phyloP scores from a whole-genome alignment of 2,888 invertebrate genomes.

The Biston stratarius region DNA sequence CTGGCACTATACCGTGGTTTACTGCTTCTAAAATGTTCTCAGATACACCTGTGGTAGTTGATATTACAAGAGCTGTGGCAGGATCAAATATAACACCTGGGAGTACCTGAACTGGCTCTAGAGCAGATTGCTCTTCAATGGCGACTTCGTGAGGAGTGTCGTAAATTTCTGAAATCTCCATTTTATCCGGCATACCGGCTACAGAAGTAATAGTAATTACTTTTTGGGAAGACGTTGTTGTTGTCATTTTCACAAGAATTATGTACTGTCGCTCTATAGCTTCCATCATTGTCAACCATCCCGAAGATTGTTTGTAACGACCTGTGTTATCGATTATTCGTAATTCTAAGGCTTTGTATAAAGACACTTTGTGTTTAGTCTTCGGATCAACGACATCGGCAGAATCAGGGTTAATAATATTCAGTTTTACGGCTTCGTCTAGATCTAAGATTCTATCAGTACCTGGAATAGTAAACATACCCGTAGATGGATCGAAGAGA shows the following conservation, averaged over 20 bases:
- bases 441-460: constrained; percentile 94
- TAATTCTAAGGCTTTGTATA: constrained; percentile 91
- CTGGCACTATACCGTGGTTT: constrained; percentile 90
- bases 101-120: constrained; percentile 90
- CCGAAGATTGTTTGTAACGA: constrained; percentile 87
- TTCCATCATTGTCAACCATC: constrained; percentile 89
- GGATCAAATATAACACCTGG: constrained; percentile 93
- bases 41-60: constrained; percentile 90
- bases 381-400: constrained; percentile 93
- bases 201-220: constrained; percentile 91
- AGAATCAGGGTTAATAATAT: constrained; percentile 94
- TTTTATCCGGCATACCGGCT: constrained; percentile 89
- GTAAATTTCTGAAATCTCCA: constrained; percentile 88
- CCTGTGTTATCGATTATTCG: constrained; percentile 92
- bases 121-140: constrained; percentile 72
- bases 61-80: constrained; percentile 90
- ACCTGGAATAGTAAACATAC: constrained; percentile 94
- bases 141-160: constrained; percentile 54
- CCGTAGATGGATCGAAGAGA: constrained; percentile 93
- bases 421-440: constrained; percentile 94
- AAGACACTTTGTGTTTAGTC: constrained; percentile 88
- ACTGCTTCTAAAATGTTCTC: constrained; percentile 92
- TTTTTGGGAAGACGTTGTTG: constrained; percentile 84
- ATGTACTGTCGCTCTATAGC: constrained; percentile 90
- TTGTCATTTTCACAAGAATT: constrained; percentile 84